Evolutionary conservation across 1,140 invertebrate genomes (phyloP).

Genomic region (Sycophaga agraensis): DNA sequence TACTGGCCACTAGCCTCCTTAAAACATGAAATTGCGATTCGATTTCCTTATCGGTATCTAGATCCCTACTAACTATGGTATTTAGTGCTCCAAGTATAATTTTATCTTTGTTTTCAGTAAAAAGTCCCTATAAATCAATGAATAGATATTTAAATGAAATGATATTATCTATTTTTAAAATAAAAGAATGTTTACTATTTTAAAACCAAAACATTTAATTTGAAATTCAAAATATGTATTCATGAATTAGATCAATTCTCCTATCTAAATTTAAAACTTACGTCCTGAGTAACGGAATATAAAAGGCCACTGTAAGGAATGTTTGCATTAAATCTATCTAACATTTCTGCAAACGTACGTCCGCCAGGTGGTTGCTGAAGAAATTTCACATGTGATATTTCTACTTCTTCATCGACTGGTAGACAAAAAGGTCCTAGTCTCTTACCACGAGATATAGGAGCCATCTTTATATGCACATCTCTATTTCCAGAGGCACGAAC

Average conservation of each 20-base stretch:
- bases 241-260: too few species aligned
- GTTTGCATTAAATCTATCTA: constrained; percentile 95
- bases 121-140: constrained; percentile 72
- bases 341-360: constrained; percentile 67
- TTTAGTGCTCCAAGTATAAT: constrained; percentile 82
- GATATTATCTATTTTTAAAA: background rate
- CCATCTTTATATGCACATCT: constrained; percentile 95
- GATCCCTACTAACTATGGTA: constrained; percentile 72
- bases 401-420: constrained; percentile 93
- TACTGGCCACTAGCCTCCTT: constrained; percentile 90
- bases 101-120: constrained; percentile 98
- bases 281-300: constrained; percentile 94
- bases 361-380: constrained; percentile 71
- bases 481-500: constrained; percentile 94
- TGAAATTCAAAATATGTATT: too few species aligned
- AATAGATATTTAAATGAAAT: background rate
- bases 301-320: constrained; percentile 96
- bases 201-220: too few species aligned
- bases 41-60: constrained; percentile 71
- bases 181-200: background rate
- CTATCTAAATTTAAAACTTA: constrained; percentile 57
- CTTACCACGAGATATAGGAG: constrained; percentile 77
- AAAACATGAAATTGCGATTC: constrained; percentile 95
- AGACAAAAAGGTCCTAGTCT: constrained; percentile 85
- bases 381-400: constrained; percentile 83